Conservation (phyloP, 1,140 invertebrate genomes). For the Psilanteris sp. region DNA sequence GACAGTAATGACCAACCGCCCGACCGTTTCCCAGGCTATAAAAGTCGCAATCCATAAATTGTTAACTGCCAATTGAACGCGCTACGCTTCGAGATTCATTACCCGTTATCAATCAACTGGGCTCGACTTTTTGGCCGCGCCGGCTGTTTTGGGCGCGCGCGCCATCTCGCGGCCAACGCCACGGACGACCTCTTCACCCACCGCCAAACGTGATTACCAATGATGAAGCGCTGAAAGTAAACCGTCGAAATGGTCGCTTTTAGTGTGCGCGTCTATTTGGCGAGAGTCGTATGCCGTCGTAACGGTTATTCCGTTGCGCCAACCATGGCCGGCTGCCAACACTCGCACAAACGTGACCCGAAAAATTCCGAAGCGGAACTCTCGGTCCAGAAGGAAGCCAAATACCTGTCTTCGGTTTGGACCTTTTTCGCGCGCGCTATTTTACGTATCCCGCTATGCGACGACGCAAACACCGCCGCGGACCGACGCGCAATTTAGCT, state of each 20-base stretch:
- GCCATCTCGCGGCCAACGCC: neutral
- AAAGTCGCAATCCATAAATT: too few species aligned
- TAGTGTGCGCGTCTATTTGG: constrained; percentile 5
- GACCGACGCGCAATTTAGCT: too few species aligned
- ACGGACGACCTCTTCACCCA: neutral
- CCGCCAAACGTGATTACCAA: constrained; percentile 6
- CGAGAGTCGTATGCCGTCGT: constrained; percentile 16
- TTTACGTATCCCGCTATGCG: too few species aligned
- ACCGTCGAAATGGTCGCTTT: neutral
- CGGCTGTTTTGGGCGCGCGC: neutral
- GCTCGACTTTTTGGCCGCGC: too few species aligned
- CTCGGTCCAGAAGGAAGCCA: constrained; percentile 1
- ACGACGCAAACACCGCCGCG: too few species aligned
- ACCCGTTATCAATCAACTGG: too few species aligned
- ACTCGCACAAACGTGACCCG: constrained; percentile 66
- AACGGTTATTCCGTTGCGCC: constrained; percentile 37
- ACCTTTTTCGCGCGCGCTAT: too few species aligned
- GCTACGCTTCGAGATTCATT: too few species aligned
- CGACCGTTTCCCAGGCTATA: too few species aligned
- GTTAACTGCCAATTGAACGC: too few species aligned
- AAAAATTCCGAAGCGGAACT: constrained; percentile 65
- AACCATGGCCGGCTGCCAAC: constrained; percentile 63
- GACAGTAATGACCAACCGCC: too few species aligned
- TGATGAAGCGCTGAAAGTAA: neutral
- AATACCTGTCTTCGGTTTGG: neutral